Percentiles rank a stretch among this genome's conserved stretches.
Evolutionary conservation across 1,140 invertebrate species (phyloP).

Genomic region (Trinorchestia longiramus): DNA sequence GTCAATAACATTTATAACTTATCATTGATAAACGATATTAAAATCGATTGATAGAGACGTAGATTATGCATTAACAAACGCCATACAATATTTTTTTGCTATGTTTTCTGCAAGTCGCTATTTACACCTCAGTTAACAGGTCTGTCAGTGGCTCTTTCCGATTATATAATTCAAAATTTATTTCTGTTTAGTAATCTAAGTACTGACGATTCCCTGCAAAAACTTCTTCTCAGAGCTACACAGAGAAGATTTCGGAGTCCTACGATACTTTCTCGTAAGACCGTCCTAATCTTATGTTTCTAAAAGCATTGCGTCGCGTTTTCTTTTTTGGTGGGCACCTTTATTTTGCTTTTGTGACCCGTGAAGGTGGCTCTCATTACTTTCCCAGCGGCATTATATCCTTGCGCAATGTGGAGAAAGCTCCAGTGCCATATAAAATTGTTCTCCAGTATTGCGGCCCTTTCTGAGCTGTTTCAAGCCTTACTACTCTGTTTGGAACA

Average conservation of each 20-base stretch:
- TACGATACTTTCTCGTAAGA: neutral
- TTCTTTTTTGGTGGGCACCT: neutral
- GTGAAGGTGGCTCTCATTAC: constrained; percentile 6
- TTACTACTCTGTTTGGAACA: neutral
- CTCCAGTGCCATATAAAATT: neutral
- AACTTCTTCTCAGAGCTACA: neutral
- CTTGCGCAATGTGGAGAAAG: neutral
- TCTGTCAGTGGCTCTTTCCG: no score
- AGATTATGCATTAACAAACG: no score
- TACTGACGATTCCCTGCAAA: no score
- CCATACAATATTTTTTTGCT: no score
- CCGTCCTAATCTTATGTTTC: neutral
- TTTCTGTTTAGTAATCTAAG: no score
- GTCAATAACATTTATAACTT: no score
- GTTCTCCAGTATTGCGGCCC: neutral
- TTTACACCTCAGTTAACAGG: no score
- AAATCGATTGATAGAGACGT: no score
- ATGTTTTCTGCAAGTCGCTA: no score
- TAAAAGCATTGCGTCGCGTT: neutral
- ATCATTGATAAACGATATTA: no score
- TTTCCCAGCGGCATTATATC: neutral
- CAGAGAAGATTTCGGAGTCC: neutral
- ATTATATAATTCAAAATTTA: no score
- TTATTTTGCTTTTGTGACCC: constrained; percentile 8
- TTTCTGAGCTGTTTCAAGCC: neutral